Evolutionary conservation across 2,113 vertebrate species (phyloP).

Genomic region (Chrysemys picta): DNA sequence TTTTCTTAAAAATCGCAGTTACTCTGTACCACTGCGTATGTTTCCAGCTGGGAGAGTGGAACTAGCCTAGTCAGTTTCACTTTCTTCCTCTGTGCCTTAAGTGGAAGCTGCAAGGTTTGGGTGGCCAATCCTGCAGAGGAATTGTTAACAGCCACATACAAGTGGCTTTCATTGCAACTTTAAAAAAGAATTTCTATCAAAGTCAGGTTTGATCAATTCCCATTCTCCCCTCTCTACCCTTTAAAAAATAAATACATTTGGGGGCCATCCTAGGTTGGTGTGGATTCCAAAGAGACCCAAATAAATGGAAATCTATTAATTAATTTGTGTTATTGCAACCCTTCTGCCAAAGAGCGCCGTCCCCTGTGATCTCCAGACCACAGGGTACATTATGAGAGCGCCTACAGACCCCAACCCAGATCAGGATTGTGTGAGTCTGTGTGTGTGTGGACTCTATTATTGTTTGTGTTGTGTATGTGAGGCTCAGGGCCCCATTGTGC

Average conservation of each 20-base stretch:
- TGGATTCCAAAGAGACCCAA: background rate
- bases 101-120: background rate
- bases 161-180: background rate
- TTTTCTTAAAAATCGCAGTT: background rate
- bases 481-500: background rate
- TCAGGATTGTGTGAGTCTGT: background rate
- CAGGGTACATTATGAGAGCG: too few relatives aligned
- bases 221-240: background rate
- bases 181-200: background rate
- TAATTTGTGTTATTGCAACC: background rate
- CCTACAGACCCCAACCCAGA: background rate
- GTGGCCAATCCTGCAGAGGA: background rate
- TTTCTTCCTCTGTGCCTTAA: background rate
- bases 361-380: too few relatives aligned
- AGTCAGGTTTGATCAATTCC: background rate
- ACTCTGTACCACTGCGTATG: background rate
- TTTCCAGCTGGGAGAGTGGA: background rate
- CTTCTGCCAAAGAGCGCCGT: background rate
- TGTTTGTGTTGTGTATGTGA: background rate
- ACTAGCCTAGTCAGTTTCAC: background rate
- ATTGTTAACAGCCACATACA: background rate
- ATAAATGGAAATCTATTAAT: background rate
- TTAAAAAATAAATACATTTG: background rate
- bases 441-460: background rate
- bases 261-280: background rate